A percentile compares a stretch with the other conserved stretches of the same genome.
Evolutionary conservation across 2,888 invertebrate genomes (phyloP).

Genomic region (Neocrepidodera transversa): DNA sequence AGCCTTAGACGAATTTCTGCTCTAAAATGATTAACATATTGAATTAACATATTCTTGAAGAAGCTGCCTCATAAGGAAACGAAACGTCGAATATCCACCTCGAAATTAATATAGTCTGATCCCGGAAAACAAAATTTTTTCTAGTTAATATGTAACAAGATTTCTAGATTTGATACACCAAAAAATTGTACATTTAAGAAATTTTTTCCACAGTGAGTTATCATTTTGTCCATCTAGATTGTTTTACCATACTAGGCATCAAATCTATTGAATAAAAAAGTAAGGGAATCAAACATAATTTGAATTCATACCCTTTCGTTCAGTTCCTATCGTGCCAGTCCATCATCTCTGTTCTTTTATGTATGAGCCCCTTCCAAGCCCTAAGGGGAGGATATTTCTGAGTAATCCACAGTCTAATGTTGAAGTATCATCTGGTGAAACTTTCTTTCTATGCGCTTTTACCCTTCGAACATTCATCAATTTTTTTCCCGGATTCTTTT

Average conservation of each 20-base stretch:
- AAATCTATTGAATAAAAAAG: constrained; percentile 21
- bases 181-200: too few relatives aligned
- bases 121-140: too few relatives aligned
- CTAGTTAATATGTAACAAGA: too few relatives aligned
- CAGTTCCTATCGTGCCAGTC: constrained; percentile 24
- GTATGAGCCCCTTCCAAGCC: constrained; percentile 18
- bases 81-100: too few relatives aligned
- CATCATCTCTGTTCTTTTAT: constrained; percentile 30
- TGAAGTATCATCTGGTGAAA: constrained; percentile 25
- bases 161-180: too few relatives aligned
- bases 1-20: too few relatives aligned
- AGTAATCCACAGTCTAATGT: constrained; percentile 21
- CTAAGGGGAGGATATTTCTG: constrained; percentile 16
- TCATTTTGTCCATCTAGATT: neutral
- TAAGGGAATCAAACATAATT: constrained; percentile 20
- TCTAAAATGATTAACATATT: too few relatives aligned
- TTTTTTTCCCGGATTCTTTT: constrained; percentile 7
- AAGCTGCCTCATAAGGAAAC: too few relatives aligned
- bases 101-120: too few relatives aligned
- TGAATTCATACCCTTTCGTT: constrained; percentile 18
- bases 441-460: constrained; percentile 6
- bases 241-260: neutral
- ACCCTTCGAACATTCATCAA: constrained; percentile 21
- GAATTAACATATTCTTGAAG: too few relatives aligned
- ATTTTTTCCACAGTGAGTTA: neutral